Evolutionary conservation across 2,888 invertebrate genomes (phyloP), one percentile per base, ranked within the genome.

Genomic region (Rutpela maculata): DNA sequence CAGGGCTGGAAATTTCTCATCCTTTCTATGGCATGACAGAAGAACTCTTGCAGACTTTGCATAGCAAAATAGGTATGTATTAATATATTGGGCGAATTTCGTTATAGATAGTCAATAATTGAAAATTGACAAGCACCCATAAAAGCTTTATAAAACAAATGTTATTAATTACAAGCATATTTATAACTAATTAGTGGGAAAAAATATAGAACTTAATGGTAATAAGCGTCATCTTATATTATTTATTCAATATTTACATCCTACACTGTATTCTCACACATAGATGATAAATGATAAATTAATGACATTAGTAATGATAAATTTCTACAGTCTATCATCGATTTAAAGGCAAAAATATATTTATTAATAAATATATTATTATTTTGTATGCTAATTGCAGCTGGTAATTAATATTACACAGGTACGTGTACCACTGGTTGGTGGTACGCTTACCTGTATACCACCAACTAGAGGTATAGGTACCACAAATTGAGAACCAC

Each of bases 221-320:
- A 43, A 1, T 12, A 15, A 43, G 43, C 15, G 1, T 12, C 43
- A 43, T 43, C 43, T 43, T 43, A 43, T 50, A 50, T 50, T 50
- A 43, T 43, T 65, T 19, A 65, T 65, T 65, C 65, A 65, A 65
- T 43, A 65, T 38, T 19, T 65, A 65, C 65, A 35, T n/a, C 11
- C 43, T 65, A 65, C 38, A 62, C 62, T 62, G 12, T 62, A 19
- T 15, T 31, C 31, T 69, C 69, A 69, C 69, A 69, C 57, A n/a
- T 11, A 68, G 57, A 68, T 26, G 6, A 18, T 35, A n/a, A 59
- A 56, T 19, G 55, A 59, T 59, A 22, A 59, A 19, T 56, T n/a
- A 68, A 68, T 68, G 55, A 57, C 57, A 69, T 69, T 69, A 69
- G 69, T 69, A 59, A 69, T 57, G 69, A 59, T n/a, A 63, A 31